Conservation (phyloP, 2,797 vertebrate genomes). For the Scleropages formosus region DNA sequence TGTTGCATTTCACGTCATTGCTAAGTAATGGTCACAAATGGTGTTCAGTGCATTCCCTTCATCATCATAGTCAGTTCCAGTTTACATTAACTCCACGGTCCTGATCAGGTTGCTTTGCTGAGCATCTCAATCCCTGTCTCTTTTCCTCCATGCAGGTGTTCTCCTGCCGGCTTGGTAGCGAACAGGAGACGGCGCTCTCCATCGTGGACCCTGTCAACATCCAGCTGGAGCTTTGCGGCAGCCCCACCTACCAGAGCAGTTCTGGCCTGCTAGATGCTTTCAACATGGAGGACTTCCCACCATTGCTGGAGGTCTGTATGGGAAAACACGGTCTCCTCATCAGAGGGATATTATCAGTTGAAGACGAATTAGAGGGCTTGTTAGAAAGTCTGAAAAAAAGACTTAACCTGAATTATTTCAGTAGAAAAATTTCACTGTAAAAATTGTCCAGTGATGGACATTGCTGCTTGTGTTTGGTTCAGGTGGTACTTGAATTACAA, state of each 20-base stretch:
- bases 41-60: not conserved
- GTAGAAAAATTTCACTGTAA: no score
- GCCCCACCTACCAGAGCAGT: conserved; percentile 85
- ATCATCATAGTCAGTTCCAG: not conserved
- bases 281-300: conserved; percentile 92
- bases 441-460: no score
- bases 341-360: conserved; percentile 21
- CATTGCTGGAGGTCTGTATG: conserved; percentile 82
- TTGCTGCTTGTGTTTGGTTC: no score
- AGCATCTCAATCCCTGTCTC: not conserved
- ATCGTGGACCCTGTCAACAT: conserved; percentile 95
- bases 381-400: not conserved
- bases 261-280: conserved; percentile 94
- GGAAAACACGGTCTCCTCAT: no score
- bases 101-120: not conserved
- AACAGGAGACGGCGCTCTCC: conserved; percentile 91
- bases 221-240: conserved; percentile 90
- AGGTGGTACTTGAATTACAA: no score
- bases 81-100: not conserved
- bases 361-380: conserved; percentile 12
- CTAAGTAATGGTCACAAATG: no score
- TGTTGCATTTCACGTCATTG: no score
- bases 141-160: conserved; percentile 75
- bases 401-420: not conserved
- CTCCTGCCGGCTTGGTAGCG: conserved; percentile 89